Evolutionary conservation across 2,113 vertebrate genomes (phyloP), one percentile per base, ranked within the genome.

Genomic region (Spermophilus dauricus): DNA sequence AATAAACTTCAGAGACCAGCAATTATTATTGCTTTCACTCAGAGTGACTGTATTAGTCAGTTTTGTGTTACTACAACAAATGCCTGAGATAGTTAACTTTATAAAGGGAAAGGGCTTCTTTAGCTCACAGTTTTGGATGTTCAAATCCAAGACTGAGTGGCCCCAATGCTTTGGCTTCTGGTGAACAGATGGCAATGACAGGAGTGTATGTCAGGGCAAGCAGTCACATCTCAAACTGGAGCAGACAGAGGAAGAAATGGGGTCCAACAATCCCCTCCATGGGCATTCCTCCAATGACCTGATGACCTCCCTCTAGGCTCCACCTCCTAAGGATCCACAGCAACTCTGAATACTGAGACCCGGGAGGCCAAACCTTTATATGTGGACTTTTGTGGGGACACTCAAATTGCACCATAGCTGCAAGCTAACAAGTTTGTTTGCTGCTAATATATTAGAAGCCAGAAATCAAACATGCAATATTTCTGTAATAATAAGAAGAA

Each of bases 401-500:
- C 34, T 45, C 24, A 48, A 37, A 42, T 80, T 30, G 42, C 6
- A 84, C 37, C 42, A 81, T 30, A 45, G 45, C 24, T 61, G 11
- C 85, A 24, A 96, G 17, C 3, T 37, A 67, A 70, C 20, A 61
- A 81, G 24, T 9, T 72, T 72, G 30, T n/a, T 88, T 95, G 61
- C 58, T 53, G 86, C 18, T 94, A 89, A 80, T 92, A 92, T 76
- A 81, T 88, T 75, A 91, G 45, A 83, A 80, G 8, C 18, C 39
- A 82, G 45, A 91, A 45, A 32, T 86, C 28, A 94, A 93, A 85
- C 30, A 20, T 17, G 12, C 17, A 75, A 48, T 70, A 67, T 45
- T 95, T 82, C 37, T 58, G 37, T 30, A 92, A 93, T 28, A 56
- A 96, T 3, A 95, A 51, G 30, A 78, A 91, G 91, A 58, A 61